These are phyloP conservation scores for Peucedramus taeniatus DNA, from an alignment of 2,113 vertebrate species.

Conservation along the genomic window DNA sequence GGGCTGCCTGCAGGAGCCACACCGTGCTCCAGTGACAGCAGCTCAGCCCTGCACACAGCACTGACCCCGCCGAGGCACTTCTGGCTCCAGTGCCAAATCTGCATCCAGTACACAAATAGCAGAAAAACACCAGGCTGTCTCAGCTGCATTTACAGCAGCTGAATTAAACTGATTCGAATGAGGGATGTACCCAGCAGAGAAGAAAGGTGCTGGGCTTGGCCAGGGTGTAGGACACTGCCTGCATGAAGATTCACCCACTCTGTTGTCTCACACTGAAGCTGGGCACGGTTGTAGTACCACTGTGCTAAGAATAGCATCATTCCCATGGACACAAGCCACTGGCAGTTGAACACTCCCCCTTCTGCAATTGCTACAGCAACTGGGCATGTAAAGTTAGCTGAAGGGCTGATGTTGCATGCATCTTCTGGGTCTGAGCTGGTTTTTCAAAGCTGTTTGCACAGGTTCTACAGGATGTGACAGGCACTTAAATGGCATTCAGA, in stretches of 20 bases:
- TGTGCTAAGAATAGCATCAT: neutral
- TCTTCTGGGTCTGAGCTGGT: neutral
- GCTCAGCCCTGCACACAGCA: neutral
- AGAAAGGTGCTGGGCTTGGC: neutral
- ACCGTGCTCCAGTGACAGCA: neutral
- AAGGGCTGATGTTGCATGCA: neutral
- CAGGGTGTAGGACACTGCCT: neutral
- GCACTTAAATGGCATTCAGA: neutral
- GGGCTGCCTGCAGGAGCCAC: neutral
- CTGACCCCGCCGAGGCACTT: neutral
- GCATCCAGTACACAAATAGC: neutral
- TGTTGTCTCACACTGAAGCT: neutral
- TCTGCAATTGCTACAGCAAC: neutral
- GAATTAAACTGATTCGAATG: neutral
- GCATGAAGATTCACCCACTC: neutral
- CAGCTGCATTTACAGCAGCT: neutral
- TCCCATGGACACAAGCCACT: neutral
- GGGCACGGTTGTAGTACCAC: neutral
- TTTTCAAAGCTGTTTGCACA: neutral
- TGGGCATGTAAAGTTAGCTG: neutral
- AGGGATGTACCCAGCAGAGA: neutral
- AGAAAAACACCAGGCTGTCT: neutral
- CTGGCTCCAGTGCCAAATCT: neutral
- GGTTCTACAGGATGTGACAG: neutral
- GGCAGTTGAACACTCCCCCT: neutral